Percentiles rank a stretch among this genome's conserved stretches.
phyloP scores from a whole-genome alignment of 2,113 vertebrate species.

The Ginglymostoma cirratum region DNA sequence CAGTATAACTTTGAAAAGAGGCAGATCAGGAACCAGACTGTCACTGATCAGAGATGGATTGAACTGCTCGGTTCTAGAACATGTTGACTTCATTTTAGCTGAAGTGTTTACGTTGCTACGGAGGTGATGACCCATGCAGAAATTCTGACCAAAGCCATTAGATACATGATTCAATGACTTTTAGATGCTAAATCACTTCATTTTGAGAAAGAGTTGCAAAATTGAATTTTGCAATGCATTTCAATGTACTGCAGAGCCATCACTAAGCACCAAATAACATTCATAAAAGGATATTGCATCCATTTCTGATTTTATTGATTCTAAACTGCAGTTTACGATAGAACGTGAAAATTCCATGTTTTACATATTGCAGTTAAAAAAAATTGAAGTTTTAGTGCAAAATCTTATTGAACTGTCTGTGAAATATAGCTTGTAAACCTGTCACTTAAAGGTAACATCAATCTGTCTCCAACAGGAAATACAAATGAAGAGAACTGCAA shows the following conservation, averaged over 20 bases:
- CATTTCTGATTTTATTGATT: not conserved
- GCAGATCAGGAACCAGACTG: not conserved
- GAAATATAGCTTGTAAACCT: not conserved
- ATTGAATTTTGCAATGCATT: not conserved
- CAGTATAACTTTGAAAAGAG: not conserved
- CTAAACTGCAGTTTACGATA: not conserved
- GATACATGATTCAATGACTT: not conserved
- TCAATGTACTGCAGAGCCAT: not conserved
- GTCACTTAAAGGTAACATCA: not conserved
- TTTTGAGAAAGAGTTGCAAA: not conserved
- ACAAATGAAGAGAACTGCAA: conserved; percentile 89
- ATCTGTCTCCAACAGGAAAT: conserved; percentile 68
- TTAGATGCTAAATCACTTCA: not conserved
- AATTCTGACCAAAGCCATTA: not conserved
- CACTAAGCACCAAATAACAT: not conserved
- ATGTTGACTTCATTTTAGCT: not conserved
- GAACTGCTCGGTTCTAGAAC: not conserved
- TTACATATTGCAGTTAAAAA: not conserved
- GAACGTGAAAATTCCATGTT: not conserved
- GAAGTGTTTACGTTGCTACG: not conserved
- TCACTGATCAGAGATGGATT: not conserved
- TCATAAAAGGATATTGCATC: not conserved
- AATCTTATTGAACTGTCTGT: not conserved
- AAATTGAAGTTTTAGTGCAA: not conserved
- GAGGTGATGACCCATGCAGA: not conserved